Base-by-base conservation (phyloP, 92 coral and sea anemone species). In the Epizoanthus scotinus region DNA sequence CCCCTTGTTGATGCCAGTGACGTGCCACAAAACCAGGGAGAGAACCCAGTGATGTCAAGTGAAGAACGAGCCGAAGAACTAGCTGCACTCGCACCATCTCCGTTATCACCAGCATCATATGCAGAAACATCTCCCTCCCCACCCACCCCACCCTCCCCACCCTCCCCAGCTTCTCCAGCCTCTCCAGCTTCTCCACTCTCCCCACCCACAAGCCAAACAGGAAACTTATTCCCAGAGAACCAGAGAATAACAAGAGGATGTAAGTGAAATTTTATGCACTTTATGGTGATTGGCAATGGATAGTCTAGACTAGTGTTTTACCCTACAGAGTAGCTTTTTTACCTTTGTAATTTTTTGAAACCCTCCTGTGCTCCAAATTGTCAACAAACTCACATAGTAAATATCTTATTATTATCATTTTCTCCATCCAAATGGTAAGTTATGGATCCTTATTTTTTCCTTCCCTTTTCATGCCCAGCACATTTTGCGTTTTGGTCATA, bases 231-330 rank as follows among this genome's bases (percentile, higher is more conserved):
- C 83, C 99, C 99, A 29, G 99, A 95, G 67, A 95, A 95, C 77
- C 99, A 95, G 86, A 91, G 99, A 61, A 95, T 95, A 82, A 95
- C 99, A 12, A 87, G 99, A 91, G 99, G 99, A 85, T 87, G 99
- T 95, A 67, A 91, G 99, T 79, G 29, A 31, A 3, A n/a, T n/a
- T n/a, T n/a, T n/a, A n/a, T n/a, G n/a, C n/a, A n/a, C n/a, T n/a
- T 25, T 5, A 40, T 13, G 14, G 18, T 22, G 17, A 60, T 79
- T 24, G 40, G 40, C 40, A 34, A 34, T 5, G 2, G 40, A 34
- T 34, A n/a, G n/a, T n/a, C n/a, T n/a, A n/a, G n/a, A n/a, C n/a
- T n/a, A n/a, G n/a, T n/a, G n/a, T n/a, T n/a, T n/a, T n/a, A n/a
- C n/a, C n/a, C n/a, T n/a, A n/a, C n/a, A n/a, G n/a, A n/a, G n/a